These are phyloP conservation scores for Sphaerophoria rueppellii DNA, from an alignment of 2,888 invertebrate species.

Conservation along the genomic window DNA sequence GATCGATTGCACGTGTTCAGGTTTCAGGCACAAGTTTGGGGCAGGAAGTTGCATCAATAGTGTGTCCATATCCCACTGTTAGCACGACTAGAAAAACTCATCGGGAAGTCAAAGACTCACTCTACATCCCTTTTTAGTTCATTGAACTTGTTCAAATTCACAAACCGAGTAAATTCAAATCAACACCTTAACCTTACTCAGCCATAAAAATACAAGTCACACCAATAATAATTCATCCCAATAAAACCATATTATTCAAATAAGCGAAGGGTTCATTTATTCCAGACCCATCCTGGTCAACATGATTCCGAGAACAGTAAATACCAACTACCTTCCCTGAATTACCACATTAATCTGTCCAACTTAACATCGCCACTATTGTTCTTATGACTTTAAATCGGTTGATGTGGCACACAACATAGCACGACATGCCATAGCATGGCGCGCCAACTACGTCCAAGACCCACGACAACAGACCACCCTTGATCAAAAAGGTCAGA, in stretches of 20 bases:
- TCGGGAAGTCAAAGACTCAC: too few relatives aligned
- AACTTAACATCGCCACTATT: slow-evolving; percentile 62
- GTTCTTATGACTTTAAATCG: slow-evolving; percentile 3
- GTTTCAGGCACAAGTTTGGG: too few relatives aligned
- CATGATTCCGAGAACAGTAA: not conserved
- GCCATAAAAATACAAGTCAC: slow-evolving; percentile 6
- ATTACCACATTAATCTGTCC: slow-evolving; percentile 58
- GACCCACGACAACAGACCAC: slow-evolving; percentile 32
- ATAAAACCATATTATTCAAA: slow-evolving; percentile 59
- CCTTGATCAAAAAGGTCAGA: slow-evolving; percentile 62
- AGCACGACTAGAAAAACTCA: too few relatives aligned
- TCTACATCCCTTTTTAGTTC: too few relatives aligned
- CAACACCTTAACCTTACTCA: slow-evolving; percentile 1
- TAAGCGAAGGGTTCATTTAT: slow-evolving; percentile 30
- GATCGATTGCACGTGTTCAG: too few relatives aligned
- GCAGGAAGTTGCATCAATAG: too few relatives aligned
- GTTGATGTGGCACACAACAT: not conserved
- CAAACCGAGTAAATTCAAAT: not conserved
- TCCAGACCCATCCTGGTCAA: slow-evolving; percentile 9
- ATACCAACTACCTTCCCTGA: slow-evolving; percentile 44
- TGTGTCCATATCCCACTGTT: too few relatives aligned
- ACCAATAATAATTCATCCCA: slow-evolving; percentile 36
- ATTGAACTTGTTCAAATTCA: not conserved
- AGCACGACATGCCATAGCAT: slow-evolving; percentile 17
- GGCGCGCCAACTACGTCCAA: slow-evolving; percentile 1